phyloP scores from a whole-genome alignment of 2,113 vertebrate genomes.

The Gambusia holbrooki region DNA sequence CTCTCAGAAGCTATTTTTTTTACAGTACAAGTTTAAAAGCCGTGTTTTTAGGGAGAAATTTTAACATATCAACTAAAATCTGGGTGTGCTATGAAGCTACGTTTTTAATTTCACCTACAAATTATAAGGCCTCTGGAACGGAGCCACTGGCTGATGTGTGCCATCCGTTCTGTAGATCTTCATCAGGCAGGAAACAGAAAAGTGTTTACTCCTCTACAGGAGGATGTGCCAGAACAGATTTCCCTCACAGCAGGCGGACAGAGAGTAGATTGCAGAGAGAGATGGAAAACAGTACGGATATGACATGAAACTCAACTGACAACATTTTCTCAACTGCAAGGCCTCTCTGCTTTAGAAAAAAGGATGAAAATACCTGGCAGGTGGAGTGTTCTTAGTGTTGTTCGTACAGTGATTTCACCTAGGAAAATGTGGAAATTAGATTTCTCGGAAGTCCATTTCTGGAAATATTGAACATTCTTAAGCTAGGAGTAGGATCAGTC shows the following conservation, averaged over 20 bases:
- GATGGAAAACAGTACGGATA: conserved; percentile 10
- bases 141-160: conserved; percentile 36
- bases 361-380: too few relatives aligned
- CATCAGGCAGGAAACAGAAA: conserved; percentile 31
- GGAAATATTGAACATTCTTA: too few relatives aligned
- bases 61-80: not conserved
- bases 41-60: not conserved
- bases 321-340: too few relatives aligned
- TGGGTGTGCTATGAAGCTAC: not conserved
- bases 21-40: not conserved
- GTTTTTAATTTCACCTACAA: conserved; percentile 15
- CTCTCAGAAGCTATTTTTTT: conserved; percentile 30
- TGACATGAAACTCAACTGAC: not conserved
- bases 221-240: conserved; percentile 47
- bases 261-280: conserved; percentile 21
- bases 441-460: too few relatives aligned
- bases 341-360: too few relatives aligned
- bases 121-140: conserved; percentile 14
- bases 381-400: too few relatives aligned
- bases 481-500: too few relatives aligned
- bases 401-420: too few relatives aligned
- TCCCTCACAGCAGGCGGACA: conserved; percentile 33
- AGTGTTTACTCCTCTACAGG: conserved; percentile 40
- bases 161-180: conserved; percentile 34
- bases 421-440: too few relatives aligned